Percentiles rank a stretch among this genome's conserved stretches.
These are phyloP conservation scores for Crotalus helleri DNA, from an alignment of 2,113 vertebrate genomes.

Conservation along the genomic window DNA sequence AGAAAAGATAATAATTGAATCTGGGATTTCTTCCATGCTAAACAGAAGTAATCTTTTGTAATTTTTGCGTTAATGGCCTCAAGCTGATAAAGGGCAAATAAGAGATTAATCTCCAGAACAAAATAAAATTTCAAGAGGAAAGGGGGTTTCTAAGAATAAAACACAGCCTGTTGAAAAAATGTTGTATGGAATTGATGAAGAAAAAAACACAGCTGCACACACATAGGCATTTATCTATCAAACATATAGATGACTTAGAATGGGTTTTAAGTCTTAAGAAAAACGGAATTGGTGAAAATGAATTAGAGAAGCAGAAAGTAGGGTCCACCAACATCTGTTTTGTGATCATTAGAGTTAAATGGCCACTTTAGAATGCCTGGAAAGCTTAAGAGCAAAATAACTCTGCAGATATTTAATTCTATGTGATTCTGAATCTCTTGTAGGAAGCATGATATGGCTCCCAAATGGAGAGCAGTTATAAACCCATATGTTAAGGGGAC, in stretches of 20 bases:
- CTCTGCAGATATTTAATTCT: background rate
- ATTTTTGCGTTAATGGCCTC: background rate
- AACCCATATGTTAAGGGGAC: background rate
- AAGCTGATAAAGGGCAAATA: background rate
- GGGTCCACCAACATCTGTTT: background rate
- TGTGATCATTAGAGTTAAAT: background rate
- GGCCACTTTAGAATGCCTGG: background rate
- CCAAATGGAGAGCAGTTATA: background rate
- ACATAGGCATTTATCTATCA: background rate
- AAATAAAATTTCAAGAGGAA: background rate
- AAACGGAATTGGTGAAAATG: background rate
- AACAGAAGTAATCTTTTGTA: background rate
- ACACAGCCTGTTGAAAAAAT: background rate
- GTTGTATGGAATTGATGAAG: background rate
- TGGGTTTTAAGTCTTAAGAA: background rate
- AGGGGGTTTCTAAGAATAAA: background rate
- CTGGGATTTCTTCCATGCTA: background rate
- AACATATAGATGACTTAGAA: background rate
- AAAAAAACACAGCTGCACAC: background rate
- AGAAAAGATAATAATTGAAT: constrained; percentile 5
- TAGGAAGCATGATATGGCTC: background rate
- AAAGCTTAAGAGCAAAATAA: background rate
- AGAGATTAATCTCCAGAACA: background rate
- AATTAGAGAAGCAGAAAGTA: background rate
- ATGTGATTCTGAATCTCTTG: background rate